Evolutionary conservation across 2,113 vertebrate species (phyloP), one percentile per base, ranked within the genome.

Genomic region (Scortum barcoo): DNA sequence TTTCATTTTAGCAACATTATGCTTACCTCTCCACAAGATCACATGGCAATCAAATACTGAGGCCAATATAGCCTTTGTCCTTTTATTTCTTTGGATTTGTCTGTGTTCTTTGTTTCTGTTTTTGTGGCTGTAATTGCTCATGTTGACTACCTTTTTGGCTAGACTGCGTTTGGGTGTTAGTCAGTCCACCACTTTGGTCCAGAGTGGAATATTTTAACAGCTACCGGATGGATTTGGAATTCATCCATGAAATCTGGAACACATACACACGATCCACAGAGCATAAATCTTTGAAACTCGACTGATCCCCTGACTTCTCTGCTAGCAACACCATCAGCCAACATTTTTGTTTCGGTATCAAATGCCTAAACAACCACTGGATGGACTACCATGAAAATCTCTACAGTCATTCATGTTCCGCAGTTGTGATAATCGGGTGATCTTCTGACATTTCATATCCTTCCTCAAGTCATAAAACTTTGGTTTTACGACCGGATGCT

Each of bases 11-110:
- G 56, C 30, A 44, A 58, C 50, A 16, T 40, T 54, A 54, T 26
- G 7, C 48, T 63, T 50, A n/a, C 63, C 54, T 78, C 57, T 46
- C 14, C 5, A 30, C n/a, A 68, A 76, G 68, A 80, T 65, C 78
- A 72, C 8, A 12, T 80, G 63, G 75, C 81, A 82, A 7, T 86
- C 84, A 85, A 62, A 75, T 6, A 22, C 61, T 16, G 16, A 53
- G 50, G 44, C 28, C 24, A 65, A 10, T 22, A n/a, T 19, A 13
- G 51, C 48, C 40, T 70, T 63, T 36, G 20, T 26, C 3, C 28
- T 46, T 69, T 79, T 13, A 17, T 72, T 48, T 14, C 0, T 38
- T 67, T 60, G 17, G 6, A 9, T 72, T 63, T 65, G 5, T 69
- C 24, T 33, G n/a, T 24, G 36, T 16, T 19, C 17, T 28, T 11